Evolutionary conservation across 2,888 invertebrate species (phyloP), one percentile per base, ranked within the genome.

Genomic region (Neoaliturus tenellus): DNA sequence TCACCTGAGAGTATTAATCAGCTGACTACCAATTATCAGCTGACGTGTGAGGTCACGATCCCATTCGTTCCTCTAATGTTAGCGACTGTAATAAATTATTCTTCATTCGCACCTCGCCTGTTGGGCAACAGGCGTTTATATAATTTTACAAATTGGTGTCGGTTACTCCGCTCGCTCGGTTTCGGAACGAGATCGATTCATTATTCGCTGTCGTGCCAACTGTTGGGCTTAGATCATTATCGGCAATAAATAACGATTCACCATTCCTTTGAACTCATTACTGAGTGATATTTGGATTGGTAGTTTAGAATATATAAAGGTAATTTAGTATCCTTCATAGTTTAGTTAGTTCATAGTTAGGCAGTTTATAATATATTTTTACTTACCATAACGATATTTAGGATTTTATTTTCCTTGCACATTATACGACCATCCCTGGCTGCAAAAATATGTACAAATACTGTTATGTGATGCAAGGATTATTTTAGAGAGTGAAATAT

Each of bases 131-230:
- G 39, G 75, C 75, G 48, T 41, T 41, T 48, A 48, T 75, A 75
- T 75, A 75, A 75, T 75, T 75, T 75, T 48, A 75, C 75, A 75
- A 75, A 75, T 75, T 75, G 75, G 75, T 75, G 75, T 75, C 44
- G 75, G 75, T 75, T 75, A 75, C 75, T 41, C 6, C 44, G 75
- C 20, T 35, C 25, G 44, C 12, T 75, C 75, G 75, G 31, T 44
- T 75, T 75, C 75, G 75, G 23, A 75, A 75, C 39, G 39, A 44
- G 44, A 75, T 41, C 48, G 75, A 75, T 75, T 75, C 75, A 75
- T 75, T 75, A 75, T 23, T 8, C 33, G n/a, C 71, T 75, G 41
- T 75, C 75, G 20, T 2, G 17, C 28, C 4, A 69, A 69, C 69
- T 4, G 35, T 23, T 35, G 62, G 62, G 14, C 31, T 1, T 55